Evolutionary conservation across 2,888 invertebrate genomes (phyloP).

Genomic region (Dynastes hyllus): DNA sequence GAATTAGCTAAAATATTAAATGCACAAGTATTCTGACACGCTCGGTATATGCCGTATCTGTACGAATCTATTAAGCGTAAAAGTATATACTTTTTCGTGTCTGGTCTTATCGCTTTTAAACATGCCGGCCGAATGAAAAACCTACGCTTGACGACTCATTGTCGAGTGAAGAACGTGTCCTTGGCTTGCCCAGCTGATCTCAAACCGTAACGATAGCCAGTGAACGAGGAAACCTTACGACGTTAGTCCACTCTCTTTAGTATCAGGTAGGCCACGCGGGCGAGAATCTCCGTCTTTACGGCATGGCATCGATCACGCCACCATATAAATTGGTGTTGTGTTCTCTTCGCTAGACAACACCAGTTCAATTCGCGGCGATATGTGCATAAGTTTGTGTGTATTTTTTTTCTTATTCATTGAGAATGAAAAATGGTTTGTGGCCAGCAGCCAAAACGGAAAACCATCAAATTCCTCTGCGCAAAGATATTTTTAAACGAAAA

Average conservation of each 20-base stretch:
- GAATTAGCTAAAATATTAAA: too few relatives aligned
- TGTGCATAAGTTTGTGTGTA: not conserved
- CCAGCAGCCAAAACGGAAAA: constrained; percentile 19
- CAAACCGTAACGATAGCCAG: constrained; percentile 11
- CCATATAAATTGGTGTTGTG: not conserved
- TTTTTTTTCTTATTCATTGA: not conserved
- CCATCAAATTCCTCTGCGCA: constrained; percentile 8
- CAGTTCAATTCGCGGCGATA: constrained; percentile 13
- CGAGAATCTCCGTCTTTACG: constrained; percentile 9
- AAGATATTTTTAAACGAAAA: constrained; percentile 25
- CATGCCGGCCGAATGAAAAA: not conserved
- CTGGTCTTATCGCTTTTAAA: too few relatives aligned
- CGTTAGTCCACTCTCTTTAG: constrained; percentile 25
- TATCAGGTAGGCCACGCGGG: constrained; percentile 18
- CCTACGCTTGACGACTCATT: not conserved
- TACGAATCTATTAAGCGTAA: too few relatives aligned
- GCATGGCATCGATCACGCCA: not conserved
- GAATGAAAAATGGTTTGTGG: constrained; percentile 29
- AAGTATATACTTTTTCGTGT: too few relatives aligned
- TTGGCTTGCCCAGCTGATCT: constrained; percentile 39
- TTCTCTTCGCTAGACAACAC: constrained; percentile 24
- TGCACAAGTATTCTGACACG: too few relatives aligned
- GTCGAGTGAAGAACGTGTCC: constrained; percentile 17
- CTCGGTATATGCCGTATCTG: too few relatives aligned
- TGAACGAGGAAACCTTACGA: constrained; percentile 30